phyloP scores from a whole-genome alignment of 2,113 vertebrate genomes.

The Podiceps cristatus region DNA sequence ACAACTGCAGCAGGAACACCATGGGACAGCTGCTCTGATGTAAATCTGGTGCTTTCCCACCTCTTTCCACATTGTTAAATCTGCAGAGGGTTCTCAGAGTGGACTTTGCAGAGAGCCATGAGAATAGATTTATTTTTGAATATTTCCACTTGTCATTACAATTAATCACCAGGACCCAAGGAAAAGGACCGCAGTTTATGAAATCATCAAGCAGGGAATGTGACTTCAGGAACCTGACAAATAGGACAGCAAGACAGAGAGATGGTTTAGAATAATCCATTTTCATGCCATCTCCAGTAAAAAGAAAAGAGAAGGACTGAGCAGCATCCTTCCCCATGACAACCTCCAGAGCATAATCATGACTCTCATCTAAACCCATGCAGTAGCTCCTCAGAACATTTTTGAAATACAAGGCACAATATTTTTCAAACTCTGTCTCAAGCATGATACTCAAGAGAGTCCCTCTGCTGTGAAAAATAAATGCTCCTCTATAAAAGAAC shows the following conservation, averaged over 20 bases:
- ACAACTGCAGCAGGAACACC: neutral
- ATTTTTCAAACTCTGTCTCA: constrained; percentile 29
- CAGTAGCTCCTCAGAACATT: neutral
- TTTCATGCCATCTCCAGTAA: constrained; percentile 17
- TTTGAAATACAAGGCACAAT: neutral
- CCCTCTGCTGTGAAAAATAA: constrained; percentile 1
- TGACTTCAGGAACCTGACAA: constrained; percentile 41
- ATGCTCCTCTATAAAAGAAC: neutral
- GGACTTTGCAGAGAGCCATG: neutral
- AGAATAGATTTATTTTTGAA: constrained; percentile 19
- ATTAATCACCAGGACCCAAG: constrained; percentile 40
- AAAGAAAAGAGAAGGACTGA: neutral
- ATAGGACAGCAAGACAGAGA: constrained; percentile 29
- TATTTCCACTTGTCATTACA: constrained; percentile 27
- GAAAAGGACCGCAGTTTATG: neutral
- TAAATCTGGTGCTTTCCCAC: neutral
- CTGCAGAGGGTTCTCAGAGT: neutral
- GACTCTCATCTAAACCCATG: neutral
- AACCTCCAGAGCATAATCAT: neutral
- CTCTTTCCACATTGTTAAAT: neutral
- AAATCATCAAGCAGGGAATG: constrained; percentile 42
- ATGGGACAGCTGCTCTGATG: neutral
- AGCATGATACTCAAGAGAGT: neutral
- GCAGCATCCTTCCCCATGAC: neutral
- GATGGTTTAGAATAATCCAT: constrained; percentile 31